Evolutionary conservation across 1,140 invertebrate species (phyloP), one percentile per base, ranked within the genome.

Genomic region (Acromyrmex charruanus): DNA sequence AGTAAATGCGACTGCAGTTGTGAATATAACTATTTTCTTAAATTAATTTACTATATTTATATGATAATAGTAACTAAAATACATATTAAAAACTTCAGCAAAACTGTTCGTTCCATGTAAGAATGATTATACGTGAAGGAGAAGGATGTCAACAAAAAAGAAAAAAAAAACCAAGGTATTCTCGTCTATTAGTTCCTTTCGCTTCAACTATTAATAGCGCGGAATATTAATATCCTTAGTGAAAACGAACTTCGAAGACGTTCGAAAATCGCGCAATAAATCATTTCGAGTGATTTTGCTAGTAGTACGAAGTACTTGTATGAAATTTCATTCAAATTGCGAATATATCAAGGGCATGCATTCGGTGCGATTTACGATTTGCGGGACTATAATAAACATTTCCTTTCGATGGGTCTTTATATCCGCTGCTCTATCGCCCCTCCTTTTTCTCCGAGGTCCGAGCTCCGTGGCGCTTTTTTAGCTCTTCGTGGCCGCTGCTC

Each of bases 361-460:
- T 12, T 28, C 12, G 59, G 16, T 0, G 59, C 28, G 55, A 84
- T 84, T 84, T 75, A 75, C 80, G 55, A 84, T 63, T 84, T 58
- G 39, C 69, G 14, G 39, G 69, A 63, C 28, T 75, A 51, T 61
- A 84, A 84, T 84, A 75, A 74, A 84, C 69, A 84, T 84, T 84
- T 84, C 69, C 65, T 25, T 68, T 51, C 80, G 55, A 84, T 63
- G 80, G 80, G 14, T 84, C 80, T 75, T 84, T 75, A 84, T 51
- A 61, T 3, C 18, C 80, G 69, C 69, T 39, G 44, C 80, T 84
- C 80, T 84, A 74, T 84, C 80, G 71, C 14, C 12, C 44, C 80
- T 51, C 7, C 80, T 84, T 84, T 84, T 84, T 84, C 80, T 84
- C 28, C 68, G 55, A 49, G 49, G 10, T 21, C 14, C 68, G 68